phyloP scores from a whole-genome alignment of 2,113 vertebrate genomes.

The Larimichthys polyactis region DNA sequence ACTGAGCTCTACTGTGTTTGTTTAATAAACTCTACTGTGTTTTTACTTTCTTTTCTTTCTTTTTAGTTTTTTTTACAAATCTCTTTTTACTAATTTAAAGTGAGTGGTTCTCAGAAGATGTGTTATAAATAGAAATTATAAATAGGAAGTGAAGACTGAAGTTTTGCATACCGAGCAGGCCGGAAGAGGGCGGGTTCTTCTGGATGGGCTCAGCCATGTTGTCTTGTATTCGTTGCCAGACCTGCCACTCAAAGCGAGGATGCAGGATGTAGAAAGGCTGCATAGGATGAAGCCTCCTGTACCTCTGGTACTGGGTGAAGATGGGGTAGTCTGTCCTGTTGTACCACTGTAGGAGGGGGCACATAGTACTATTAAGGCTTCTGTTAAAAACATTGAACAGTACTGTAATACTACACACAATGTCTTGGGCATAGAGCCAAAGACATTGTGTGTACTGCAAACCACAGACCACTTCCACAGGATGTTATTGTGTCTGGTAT shows the following conservation, averaged over 20 bases:
- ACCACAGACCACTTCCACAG: no score
- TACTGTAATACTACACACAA: neutral
- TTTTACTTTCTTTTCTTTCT: no score
- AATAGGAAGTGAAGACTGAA: neutral
- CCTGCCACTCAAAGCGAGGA: slow-evolving; percentile 84
- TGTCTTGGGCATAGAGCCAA: no score
- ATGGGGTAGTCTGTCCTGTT: slow-evolving; percentile 87
- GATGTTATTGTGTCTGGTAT: no score
- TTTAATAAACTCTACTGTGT: no score
- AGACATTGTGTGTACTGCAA: no score
- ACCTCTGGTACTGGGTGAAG: slow-evolving; percentile 84
- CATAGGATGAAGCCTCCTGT: slow-evolving; percentile 82
- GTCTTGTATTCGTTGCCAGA: slow-evolving; percentile 85
- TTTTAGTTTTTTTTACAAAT: no score
- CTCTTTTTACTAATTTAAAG: no score
- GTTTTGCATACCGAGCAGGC: slow-evolving; percentile 79
- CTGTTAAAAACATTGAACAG: neutral
- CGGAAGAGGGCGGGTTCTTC: slow-evolving; percentile 87
- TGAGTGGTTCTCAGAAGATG: no score
- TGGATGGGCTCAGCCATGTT: slow-evolving; percentile 86
- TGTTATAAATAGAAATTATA: neutral
- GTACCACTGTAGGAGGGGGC: slow-evolving; percentile 79
- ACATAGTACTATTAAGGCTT: neutral
- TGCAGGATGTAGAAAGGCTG: slow-evolving; percentile 87
- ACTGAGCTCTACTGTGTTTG: no score